Evolutionary conservation across 1,140 invertebrate genomes (phyloP), one percentile per base, ranked within the genome.

Genomic region (Drosophila dunni): DNA sequence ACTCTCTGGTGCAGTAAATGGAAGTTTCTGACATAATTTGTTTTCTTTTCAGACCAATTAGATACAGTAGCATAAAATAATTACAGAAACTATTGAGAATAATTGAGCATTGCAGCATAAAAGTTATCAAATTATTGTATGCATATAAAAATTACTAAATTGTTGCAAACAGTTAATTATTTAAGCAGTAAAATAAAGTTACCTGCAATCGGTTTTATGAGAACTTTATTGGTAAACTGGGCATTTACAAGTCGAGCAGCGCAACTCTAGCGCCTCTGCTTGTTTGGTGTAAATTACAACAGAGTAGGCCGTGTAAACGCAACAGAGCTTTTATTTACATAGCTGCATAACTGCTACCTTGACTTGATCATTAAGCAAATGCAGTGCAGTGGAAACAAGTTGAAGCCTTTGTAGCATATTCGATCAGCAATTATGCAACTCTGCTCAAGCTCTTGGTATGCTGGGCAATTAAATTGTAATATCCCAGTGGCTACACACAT

Each of bases 391-490:
- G 58, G 57, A n/a, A 63, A 46, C 66, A 70, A 29, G 46, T 44
- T 53, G 45, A 6, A 9, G 11, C 1, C 7, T 9, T 2, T 9
- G 17, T 13, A 10, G 51, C 33, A 62, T 38, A 62, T 67, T 50
- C 38, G 24, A 46, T 56, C 61, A 11, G 33, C 56, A 68, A 68
- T 73, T 73, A 68, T 33, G 64, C 64, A 68, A 73, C 70, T 58
- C 24, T 38, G 45, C 40, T 15, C 11, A 45, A 50, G 29, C 45
- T 51, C 54, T 33, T 50, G 40, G 36, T 57, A n/a, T 53, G 66
- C 13, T 29, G 15, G 38, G 65, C 66, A 74, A 74, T 74, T 74
- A 69, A 74, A 63, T 63, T 66, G 69, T 53, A 66, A 50, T 60
- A 38, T 40, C 38, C 38, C 36, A 56, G 57, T 34, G 51, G 45